phyloP scores from a whole-genome alignment of 2,113 vertebrate genomes.

The Chaenogobius annularis region DNA sequence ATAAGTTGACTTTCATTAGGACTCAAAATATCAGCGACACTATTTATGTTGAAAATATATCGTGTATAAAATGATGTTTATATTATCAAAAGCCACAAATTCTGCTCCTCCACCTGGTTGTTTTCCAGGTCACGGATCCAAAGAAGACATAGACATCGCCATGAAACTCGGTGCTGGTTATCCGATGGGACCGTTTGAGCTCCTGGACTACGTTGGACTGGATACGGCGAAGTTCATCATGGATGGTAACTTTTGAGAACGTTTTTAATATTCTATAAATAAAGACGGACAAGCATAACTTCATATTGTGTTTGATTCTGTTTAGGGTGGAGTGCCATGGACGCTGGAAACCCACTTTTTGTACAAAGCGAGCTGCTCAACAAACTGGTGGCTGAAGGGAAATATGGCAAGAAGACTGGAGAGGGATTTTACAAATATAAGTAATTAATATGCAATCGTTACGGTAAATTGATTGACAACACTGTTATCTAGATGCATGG shows the following conservation, averaged over 20 bases:
- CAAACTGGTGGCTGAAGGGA: constrained; percentile 90
- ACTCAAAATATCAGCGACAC: too few species aligned
- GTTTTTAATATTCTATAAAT: too few species aligned
- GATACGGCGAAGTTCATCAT: constrained; percentile 93
- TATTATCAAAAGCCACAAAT: neutral
- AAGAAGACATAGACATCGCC: constrained; percentile 94
- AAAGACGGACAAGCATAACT: too few species aligned
- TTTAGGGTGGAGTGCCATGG: constrained; percentile 85
- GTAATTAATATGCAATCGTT: constrained; percentile 55
- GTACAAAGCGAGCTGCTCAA: constrained; percentile 79
- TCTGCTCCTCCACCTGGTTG: constrained; percentile 3
- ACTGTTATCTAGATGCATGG: neutral
- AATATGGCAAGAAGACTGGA: constrained; percentile 90
- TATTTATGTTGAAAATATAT: neutral
- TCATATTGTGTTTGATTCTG: neutral
- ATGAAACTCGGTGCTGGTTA: constrained; percentile 96
- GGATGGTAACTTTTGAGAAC: constrained; percentile 79
- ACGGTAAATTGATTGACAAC: neutral
- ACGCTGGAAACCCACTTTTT: constrained; percentile 85
- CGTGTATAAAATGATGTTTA: neutral
- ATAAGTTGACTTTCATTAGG: too few species aligned
- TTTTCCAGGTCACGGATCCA: constrained; percentile 88
- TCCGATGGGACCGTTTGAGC: constrained; percentile 97
- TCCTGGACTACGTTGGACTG: constrained; percentile 93
- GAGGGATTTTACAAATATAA: constrained; percentile 96